Conservation (phyloP, 1,140 invertebrate species). For the Agrilus planipennis region DNA sequence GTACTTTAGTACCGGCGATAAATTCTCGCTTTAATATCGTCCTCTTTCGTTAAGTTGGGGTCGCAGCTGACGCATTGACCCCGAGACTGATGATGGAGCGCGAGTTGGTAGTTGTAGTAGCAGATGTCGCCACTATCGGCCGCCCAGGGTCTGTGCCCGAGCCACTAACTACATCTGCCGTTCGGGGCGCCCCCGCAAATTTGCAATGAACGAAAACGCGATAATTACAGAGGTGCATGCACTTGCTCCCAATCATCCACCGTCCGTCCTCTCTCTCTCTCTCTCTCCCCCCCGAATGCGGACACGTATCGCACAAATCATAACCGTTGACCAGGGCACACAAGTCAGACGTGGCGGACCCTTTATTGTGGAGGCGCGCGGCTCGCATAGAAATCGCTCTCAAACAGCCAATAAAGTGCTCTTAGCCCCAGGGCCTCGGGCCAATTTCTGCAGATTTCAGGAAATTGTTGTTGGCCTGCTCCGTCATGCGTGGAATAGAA, state of each 20-base stretch:
- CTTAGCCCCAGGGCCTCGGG: constrained; percentile 18
- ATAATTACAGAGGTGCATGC: no score
- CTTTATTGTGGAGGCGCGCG: constrained; percentile 24
- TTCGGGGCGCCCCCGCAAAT: constrained; percentile 1
- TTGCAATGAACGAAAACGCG: no score
- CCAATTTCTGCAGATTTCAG: constrained; percentile 26
- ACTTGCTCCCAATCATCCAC: no score
- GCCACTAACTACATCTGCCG: constrained; percentile 6
- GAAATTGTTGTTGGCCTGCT: constrained; percentile 10
- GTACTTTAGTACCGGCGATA: constrained; percentile 20
- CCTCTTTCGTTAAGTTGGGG: no score
- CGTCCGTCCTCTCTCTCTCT: constrained; percentile 2
- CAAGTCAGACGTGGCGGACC: constrained; percentile 22
- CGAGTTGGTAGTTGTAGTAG: constrained; percentile 15
- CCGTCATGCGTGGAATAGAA: constrained; percentile 10
- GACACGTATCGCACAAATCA: constrained; percentile 31
- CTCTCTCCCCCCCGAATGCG: no score
- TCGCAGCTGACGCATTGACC: constrained; percentile 28
- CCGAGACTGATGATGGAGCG: constrained; percentile 20
- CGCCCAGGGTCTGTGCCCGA: neutral
- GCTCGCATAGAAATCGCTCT: constrained; percentile 30
- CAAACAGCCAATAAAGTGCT: constrained; percentile 28
- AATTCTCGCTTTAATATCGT: constrained; percentile 32
- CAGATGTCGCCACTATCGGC: neutral
- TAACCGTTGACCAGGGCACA: constrained; percentile 24